Evolutionary conservation across 2,888 invertebrate genomes (phyloP).

Genomic region (Lasiommata megera): DNA sequence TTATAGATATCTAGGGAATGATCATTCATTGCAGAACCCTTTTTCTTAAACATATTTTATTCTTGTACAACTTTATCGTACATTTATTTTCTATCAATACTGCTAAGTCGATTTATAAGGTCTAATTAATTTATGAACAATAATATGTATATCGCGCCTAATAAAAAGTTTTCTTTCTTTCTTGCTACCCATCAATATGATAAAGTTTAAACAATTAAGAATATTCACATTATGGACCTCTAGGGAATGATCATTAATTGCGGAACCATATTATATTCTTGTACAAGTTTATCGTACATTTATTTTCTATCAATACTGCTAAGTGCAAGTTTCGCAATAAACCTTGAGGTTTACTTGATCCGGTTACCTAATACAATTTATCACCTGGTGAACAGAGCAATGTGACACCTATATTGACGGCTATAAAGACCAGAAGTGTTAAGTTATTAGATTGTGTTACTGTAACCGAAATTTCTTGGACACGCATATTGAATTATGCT

Average conservation of each 20-base stretch:
- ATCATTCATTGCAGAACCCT: neutral
- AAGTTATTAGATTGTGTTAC: conserved; percentile 9
- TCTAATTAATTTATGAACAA: no score
- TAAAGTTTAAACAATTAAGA: no score
- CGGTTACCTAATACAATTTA: conserved; percentile 32
- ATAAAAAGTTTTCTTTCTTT: no score
- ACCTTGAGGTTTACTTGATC: conserved; percentile 36
- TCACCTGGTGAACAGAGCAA: conserved; percentile 22
- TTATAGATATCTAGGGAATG: no score
- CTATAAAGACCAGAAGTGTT: conserved; percentile 20
- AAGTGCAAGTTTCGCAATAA: conserved; percentile 32
- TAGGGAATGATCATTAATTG: no score
- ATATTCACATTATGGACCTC: no score
- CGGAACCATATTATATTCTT: conserved; percentile 7
- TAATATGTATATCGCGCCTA: no score
- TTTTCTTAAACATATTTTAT: no score
- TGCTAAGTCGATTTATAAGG: no score
- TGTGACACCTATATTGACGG: conserved; percentile 22
- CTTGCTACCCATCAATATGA: no score
- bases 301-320: conserved; percentile 4
- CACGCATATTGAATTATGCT: conserved; percentile 11
- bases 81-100: conserved; percentile 4
- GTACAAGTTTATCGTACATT: neutral
- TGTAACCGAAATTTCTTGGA: conserved; percentile 7
- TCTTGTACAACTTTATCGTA: conserved; percentile 1